Evolutionary conservation across 1,140 invertebrate genomes (phyloP), one percentile per base, ranked within the genome.

Genomic region (Vanessa tameamea): DNA sequence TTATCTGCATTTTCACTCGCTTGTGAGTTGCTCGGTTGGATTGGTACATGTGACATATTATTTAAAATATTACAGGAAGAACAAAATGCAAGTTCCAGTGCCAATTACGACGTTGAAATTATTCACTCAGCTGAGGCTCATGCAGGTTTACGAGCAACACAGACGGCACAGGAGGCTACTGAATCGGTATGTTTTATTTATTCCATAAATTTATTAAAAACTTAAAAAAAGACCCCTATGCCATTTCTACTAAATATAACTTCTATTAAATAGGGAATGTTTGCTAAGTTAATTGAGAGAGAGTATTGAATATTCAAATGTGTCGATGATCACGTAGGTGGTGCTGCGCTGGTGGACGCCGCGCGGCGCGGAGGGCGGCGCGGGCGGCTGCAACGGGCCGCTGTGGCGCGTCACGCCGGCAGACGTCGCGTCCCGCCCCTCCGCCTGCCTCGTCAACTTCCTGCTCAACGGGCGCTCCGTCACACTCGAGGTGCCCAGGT

Each of bases 51-150:
- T 31, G 26, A 31, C 6, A 31, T 4, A 31, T 48, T 31, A 63
- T 37, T 47, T 47, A 12, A 71, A 64, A 15, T 55, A 5, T 72
- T 65, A 8, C 64, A 66, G 94, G 98, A 99, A 93, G 98, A 99
- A 93, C 98, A 99, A 93, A 99, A 99, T 93, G 98, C 98, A 1
- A 98, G 97, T 90, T 99, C 98, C 0, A 99, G 98, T 64, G 98
- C 98, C 1, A 99, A 99, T 93, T 99, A 99, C 88, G 98, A 99
- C 89, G 98, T 99, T 0, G 98, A 99, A 91, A 96, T 99, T 57
- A 96, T 98, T 78, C 98, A 99, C 89, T 95, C 97, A 0, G 95
- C 95, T 2, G 94, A 95, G 15, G 97, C 98, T 0, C 98, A 99
- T 88, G 94, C 95, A 0, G 95, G 97, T 0, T 95, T 98, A 43